These are phyloP conservation scores for Micoletzkya japonica DNA, from an alignment of 2,888 invertebrate genomes.

Conservation along the genomic window DNA sequence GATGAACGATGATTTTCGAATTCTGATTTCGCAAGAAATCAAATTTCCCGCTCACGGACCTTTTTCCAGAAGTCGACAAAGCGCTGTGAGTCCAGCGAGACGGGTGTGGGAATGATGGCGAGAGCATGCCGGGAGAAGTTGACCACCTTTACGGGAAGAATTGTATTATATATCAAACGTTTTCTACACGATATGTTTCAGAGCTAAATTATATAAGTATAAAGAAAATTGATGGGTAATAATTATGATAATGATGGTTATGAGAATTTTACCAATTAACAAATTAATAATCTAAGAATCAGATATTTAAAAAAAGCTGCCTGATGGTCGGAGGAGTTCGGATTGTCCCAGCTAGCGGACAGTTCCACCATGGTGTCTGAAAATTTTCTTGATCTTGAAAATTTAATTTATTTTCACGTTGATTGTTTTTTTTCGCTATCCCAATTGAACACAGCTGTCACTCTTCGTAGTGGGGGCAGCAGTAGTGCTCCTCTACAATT, in stretches of 20 bases:
- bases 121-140: constrained; percentile 77
- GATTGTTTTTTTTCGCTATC: not conserved
- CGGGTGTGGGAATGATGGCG: constrained; percentile 86
- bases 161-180: too few species aligned
- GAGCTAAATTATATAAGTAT: too few species aligned
- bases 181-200: too few species aligned
- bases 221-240: too few species aligned
- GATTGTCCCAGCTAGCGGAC: constrained; percentile 48
- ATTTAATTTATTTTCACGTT: too few species aligned
- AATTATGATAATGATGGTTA: too few species aligned
- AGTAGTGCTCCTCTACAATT: not conserved
- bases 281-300: too few species aligned
- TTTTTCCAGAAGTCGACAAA: constrained; percentile 77
- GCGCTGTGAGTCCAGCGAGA: constrained; percentile 69
- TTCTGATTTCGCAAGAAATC: too few species aligned
- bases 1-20: not conserved
- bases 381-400: too few species aligned
- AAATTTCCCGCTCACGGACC: constrained; percentile 69
- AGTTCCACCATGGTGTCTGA: constrained; percentile 55
- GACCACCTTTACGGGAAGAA: constrained; percentile 44
- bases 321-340: constrained; percentile 51
- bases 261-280: too few species aligned
- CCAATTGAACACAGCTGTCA: too few species aligned
- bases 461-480: not conserved
- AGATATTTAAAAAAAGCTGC: too few species aligned